Conservation (phyloP, 2,888 invertebrate genomes). For the Automeris io region DNA sequence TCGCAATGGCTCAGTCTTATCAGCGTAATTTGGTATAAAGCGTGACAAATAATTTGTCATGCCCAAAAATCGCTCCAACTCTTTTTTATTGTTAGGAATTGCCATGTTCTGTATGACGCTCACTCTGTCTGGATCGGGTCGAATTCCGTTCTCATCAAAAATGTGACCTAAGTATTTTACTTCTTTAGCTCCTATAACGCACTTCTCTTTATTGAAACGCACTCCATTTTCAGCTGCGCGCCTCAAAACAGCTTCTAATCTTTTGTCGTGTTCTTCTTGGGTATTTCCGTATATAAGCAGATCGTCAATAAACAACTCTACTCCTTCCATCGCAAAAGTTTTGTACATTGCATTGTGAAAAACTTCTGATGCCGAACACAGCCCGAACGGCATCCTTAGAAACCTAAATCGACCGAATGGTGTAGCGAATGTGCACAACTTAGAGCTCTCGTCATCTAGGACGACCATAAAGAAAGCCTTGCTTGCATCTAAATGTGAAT, state of each 20-base stretch:
- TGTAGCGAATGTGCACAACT: conserved; percentile 5
- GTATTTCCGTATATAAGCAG: no score
- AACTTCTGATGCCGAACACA: not conserved
- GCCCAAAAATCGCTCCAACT: not conserved
- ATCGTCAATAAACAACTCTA: no score
- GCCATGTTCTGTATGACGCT: not conserved
- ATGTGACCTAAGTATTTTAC: not conserved
- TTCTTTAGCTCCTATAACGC: not conserved
- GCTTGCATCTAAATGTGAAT: not conserved
- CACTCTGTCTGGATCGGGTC: not conserved
- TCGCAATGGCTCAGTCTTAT: not conserved
- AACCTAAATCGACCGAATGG: conserved; percentile 4
- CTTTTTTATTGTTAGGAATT: not conserved
- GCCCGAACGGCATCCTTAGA: conserved; percentile 6
- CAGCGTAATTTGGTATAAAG: not conserved
- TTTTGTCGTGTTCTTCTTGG: not conserved
- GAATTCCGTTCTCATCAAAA: not conserved
- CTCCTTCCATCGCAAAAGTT: no score
- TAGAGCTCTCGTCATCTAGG: conserved; percentile 5
- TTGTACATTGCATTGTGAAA: conserved; percentile 4
- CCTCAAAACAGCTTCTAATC: not conserved
- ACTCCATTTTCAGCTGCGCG: not conserved
- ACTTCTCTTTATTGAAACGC: not conserved
- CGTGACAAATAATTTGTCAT: not conserved
- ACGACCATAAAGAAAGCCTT: not conserved